phyloP scores from a whole-genome alignment of 2,797 vertebrate genomes.

The Hoplostethus atlanticus region DNA sequence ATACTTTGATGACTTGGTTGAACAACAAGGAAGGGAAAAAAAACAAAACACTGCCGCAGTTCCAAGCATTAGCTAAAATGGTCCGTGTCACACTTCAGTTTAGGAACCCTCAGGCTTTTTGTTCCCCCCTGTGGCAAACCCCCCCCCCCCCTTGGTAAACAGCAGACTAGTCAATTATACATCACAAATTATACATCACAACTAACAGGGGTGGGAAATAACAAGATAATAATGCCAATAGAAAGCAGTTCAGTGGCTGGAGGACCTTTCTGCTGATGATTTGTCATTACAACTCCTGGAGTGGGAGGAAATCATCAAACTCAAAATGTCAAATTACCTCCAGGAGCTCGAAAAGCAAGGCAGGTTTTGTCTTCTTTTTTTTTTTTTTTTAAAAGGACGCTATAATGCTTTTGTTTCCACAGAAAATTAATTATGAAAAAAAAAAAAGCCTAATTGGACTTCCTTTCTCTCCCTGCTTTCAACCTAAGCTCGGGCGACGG shows the following conservation, averaged over 20 bases:
- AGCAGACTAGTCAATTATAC: no score
- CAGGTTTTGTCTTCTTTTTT: conserved; percentile 13
- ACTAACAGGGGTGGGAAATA: not conserved
- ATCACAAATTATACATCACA: no score
- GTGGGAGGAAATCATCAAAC: conserved; percentile 6
- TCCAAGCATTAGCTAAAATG: no score
- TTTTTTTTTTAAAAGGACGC: not conserved
- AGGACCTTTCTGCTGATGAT: conserved; percentile 1
- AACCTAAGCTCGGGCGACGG: conserved; percentile 30
- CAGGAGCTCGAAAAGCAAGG: conserved; percentile 10
- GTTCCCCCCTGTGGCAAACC: not conserved
- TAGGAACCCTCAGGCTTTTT: not conserved
- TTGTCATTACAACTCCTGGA: conserved; percentile 11
- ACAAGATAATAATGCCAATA: conserved; percentile 6
- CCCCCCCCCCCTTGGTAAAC: not conserved
- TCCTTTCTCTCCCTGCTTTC: conserved; percentile 39
- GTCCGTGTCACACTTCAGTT: conserved; percentile 5
- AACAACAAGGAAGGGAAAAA: no score
- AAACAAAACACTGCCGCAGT: no score
- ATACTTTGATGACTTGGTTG: no score
- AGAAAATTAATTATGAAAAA: conserved; percentile 50
- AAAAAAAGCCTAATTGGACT: conserved; percentile 40
- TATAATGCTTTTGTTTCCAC: conserved; percentile 41
- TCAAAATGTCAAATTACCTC: not conserved
- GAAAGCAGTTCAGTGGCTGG: not conserved